Evolutionary conservation across 1,140 invertebrate genomes (phyloP).

Genomic region (Orchesella cincta): DNA sequence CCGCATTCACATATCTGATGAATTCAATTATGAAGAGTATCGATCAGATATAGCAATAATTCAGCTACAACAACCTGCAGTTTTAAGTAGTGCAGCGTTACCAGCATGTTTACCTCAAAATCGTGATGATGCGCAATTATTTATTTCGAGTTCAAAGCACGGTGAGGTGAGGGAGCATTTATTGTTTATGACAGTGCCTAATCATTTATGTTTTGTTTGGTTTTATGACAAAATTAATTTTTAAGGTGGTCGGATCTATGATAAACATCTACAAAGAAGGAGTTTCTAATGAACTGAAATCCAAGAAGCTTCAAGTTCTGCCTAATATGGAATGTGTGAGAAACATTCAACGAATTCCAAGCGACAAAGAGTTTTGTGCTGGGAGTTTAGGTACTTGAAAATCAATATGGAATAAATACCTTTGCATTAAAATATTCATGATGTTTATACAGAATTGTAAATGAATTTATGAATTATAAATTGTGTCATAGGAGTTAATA

Average conservation of each 20-base stretch:
- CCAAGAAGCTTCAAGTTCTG: constrained; percentile 21
- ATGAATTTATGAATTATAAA: background rate
- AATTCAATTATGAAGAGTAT: constrained; percentile 15
- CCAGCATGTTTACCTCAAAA: constrained; percentile 23
- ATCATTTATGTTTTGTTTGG: background rate
- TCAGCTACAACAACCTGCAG: background rate
- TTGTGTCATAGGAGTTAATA: background rate
- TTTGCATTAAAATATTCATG: no score
- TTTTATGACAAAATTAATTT: background rate
- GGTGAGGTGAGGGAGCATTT: constrained; percentile 13
- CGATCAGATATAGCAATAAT: constrained; percentile 5
- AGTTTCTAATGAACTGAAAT: constrained; percentile 1
- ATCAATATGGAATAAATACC: no score
- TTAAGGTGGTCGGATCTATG: constrained; percentile 13
- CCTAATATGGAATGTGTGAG: constrained; percentile 3
- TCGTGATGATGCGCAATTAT: background rate
- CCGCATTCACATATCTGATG: background rate
- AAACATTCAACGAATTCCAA: constrained; percentile 14
- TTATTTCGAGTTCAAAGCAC: background rate
- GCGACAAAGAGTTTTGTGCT: constrained; percentile 25
- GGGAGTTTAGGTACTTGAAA: constrained; percentile 10
- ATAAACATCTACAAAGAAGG: background rate
- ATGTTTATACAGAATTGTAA: background rate
- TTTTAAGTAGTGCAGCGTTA: background rate
- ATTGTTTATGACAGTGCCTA: background rate